phyloP scores from a whole-genome alignment of 1,140 invertebrate genomes.

The Aphaenogaster ashmeadi region DNA sequence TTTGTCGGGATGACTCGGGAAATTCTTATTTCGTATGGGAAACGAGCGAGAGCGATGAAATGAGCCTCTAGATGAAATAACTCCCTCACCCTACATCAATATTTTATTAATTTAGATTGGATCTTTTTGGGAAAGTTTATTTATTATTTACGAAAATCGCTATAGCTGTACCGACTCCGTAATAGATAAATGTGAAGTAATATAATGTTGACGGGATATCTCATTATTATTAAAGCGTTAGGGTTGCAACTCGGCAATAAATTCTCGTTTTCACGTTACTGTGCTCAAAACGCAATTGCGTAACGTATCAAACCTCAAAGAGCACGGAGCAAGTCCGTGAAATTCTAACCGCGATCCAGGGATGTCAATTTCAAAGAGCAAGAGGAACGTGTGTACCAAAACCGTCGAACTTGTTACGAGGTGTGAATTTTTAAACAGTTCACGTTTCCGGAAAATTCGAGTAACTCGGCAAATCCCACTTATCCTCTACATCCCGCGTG shows the following conservation, averaged over 20 bases:
- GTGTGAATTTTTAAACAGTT: constrained; percentile 17
- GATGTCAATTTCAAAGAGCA: background rate
- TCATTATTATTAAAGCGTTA: constrained; percentile 1
- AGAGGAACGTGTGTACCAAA: background rate
- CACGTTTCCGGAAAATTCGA: background rate
- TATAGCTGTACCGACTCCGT: background rate
- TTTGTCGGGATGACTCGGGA: background rate
- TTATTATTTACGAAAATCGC: background rate
- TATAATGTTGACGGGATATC: background rate
- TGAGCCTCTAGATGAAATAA: background rate
- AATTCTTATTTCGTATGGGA: background rate
- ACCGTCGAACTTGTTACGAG: background rate
- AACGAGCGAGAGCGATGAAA: background rate
- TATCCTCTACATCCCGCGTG: background rate
- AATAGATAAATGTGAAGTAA: constrained; percentile 6
- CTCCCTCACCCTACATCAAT: background rate
- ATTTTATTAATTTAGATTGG: constrained; percentile 1
- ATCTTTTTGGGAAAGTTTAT: background rate
- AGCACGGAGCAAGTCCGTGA: background rate
- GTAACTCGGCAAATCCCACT: too few relatives aligned
- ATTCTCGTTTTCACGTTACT: background rate
- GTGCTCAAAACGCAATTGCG: background rate
- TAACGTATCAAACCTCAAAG: background rate
- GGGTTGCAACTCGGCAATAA: background rate
- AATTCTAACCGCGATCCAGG: background rate